These are phyloP conservation scores for Neuroterus valhalla DNA, from an alignment of 1,140 invertebrate genomes.

Conservation along the genomic window DNA sequence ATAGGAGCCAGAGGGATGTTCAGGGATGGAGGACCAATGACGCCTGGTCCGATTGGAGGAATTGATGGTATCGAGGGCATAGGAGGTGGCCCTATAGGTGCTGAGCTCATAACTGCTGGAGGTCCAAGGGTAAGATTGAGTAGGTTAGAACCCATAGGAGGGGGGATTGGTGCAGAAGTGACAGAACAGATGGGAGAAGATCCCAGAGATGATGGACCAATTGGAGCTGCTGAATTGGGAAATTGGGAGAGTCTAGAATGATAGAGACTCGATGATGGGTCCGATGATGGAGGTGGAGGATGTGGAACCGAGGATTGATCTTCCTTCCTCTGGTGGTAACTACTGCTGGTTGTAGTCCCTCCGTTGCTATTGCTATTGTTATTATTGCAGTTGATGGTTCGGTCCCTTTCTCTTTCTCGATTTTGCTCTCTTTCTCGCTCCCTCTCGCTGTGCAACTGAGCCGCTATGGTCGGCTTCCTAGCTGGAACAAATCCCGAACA, in stretches of 20 bases:
- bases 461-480: slow-evolving; percentile 75
- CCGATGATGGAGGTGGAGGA: slow-evolving; percentile 44
- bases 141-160: slow-evolving; percentile 52
- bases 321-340: slow-evolving; percentile 62
- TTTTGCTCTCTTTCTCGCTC: slow-evolving; percentile 68
- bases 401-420: slow-evolving; percentile 65
- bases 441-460: slow-evolving; percentile 74
- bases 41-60: slow-evolving; percentile 45
- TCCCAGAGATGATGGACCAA: slow-evolving; percentile 51
- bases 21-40: slow-evolving; percentile 46
- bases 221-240: slow-evolving; percentile 51
- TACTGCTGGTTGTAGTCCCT: slow-evolving; percentile 37
- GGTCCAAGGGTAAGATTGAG: slow-evolving; percentile 46
- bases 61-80: slow-evolving; percentile 58
- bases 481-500: slow-evolving; percentile 75
- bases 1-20: slow-evolving; percentile 61
- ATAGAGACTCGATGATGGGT: slow-evolving; percentile 49
- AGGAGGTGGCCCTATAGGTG: slow-evolving; percentile 53
- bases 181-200: slow-evolving; percentile 56
- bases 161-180: slow-evolving; percentile 56
- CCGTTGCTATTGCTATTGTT: slow-evolving; percentile 46
- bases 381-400: slow-evolving; percentile 46
- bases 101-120: slow-evolving; percentile 53
- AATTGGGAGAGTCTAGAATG: slow-evolving; percentile 60
- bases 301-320: slow-evolving; percentile 43